These are phyloP conservation scores for Rafetus swinhoei DNA, from an alignment of 2,113 vertebrate species.

Conservation along the genomic window DNA sequence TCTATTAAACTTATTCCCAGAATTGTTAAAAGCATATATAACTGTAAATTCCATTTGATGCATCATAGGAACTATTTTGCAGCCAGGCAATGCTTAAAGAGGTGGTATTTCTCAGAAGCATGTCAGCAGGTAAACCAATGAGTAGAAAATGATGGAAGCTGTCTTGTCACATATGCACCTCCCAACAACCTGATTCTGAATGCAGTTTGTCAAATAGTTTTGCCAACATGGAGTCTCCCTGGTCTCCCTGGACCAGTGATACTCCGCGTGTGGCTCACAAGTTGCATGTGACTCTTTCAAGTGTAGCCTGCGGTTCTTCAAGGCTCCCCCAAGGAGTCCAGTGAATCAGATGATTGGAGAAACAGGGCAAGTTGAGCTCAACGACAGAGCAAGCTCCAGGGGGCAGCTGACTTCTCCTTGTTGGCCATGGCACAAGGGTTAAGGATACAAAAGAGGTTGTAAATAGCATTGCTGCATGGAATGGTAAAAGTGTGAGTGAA, in stretches of 20 bases:
- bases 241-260: fast-evolving
- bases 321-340: too few relatives aligned
- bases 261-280: too few relatives aligned
- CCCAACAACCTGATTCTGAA: not conserved
- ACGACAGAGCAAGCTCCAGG: too few relatives aligned
- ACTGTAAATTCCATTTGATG: not conserved
- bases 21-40: not conserved
- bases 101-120: not conserved
- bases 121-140: not conserved
- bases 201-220: not conserved
- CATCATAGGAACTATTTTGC: not conserved
- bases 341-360: too few relatives aligned
- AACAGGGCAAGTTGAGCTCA: too few relatives aligned
- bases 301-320: too few relatives aligned
- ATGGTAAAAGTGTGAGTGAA: too few relatives aligned
- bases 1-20: not conserved
- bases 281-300: too few relatives aligned
- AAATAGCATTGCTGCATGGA: too few relatives aligned
- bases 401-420: too few relatives aligned
- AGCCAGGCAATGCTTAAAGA: not conserved
- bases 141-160: not conserved
- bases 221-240: not conserved
- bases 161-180: not conserved
- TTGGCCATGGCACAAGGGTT: too few relatives aligned
- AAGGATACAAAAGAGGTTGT: too few relatives aligned